Evolutionary conservation across 2,888 invertebrate species (phyloP).

Genomic region (Augochlorella aurata): DNA sequence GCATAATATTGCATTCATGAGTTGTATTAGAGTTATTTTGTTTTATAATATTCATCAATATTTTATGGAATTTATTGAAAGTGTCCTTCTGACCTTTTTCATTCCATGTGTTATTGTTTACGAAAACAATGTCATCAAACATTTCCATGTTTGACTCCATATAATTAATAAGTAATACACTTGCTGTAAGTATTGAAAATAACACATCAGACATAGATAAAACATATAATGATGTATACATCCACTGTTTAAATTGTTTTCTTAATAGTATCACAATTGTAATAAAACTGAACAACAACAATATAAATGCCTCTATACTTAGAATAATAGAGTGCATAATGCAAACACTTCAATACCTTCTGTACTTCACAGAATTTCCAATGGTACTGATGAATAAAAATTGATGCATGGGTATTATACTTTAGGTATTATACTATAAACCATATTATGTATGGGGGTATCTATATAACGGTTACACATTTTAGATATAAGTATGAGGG

Average conservation of each 20-base stretch:
- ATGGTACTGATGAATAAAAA: conserved; percentile 41
- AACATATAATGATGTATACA: conserved; percentile 65
- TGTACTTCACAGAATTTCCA: conserved; percentile 14
- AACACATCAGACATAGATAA: conserved; percentile 73
- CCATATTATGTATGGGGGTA: conserved; percentile 54
- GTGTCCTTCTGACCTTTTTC: conserved; percentile 23
- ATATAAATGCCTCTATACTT: conserved; percentile 64
- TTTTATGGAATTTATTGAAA: conserved; percentile 19
- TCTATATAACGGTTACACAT: conserved; percentile 35
- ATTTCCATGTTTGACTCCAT: conserved; percentile 17
- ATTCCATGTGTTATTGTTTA: conserved; percentile 22
- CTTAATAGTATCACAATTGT: conserved; percentile 68
- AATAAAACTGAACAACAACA: conserved; percentile 71
- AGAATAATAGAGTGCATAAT: conserved; percentile 70
- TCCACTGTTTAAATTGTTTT: conserved; percentile 60
- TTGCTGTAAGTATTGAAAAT: conserved; percentile 62
- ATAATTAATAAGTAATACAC: conserved; percentile 49
- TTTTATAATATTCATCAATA: conserved; percentile 12
- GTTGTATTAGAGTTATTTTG: conserved; percentile 22
- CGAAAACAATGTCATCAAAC: conserved; percentile 17
- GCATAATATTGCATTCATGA: conserved; percentile 63
- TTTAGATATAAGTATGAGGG: conserved; percentile 65
- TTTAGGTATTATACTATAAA: not conserved
- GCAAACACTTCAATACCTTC: conserved; percentile 11
- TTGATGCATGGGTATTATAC: conserved; percentile 31